Base-by-base conservation (phyloP, 1,140 invertebrate species). In the Drosophila mayri region DNA sequence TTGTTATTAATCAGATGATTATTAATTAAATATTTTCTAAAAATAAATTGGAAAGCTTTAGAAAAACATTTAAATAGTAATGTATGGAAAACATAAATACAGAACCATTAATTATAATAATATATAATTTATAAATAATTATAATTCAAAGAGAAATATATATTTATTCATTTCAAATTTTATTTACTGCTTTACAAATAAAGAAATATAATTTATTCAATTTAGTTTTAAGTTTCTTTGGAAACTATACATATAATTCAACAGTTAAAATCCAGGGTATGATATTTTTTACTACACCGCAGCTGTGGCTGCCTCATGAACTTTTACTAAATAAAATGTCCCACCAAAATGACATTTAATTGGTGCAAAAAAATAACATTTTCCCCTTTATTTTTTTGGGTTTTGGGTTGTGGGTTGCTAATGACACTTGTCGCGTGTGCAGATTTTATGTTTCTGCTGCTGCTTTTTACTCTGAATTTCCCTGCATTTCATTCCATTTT, bases 371-470 rank as follows among this genome's bases (percentile, higher is more conserved):
- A 50, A 43, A 58, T 58, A 2, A 60, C n/a, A 70, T 41, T 16
- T 63, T 63, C 10, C n/a, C 20, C n/a, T 25, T 28, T 47, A 25
- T 25, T 47, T 28, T 66, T 54, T 76, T 55, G 43, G 22, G 18
- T 37, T 35, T 14, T 16, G 54, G 30, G 46, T 25, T 16, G 25
- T 44, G 43, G 46, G 43, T 58, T 52, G 57, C 52, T 52, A 61
- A 73, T 81, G 84, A 90, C 80, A 81, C 77, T 90, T 90, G 83
- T 86, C 76, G 84, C 84, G 77, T 88, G 84, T 90, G 77, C 81
- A 61, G 76, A 80, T 86, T 85, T 76, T 70, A 62, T 81, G 66
- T 64, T 71, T 59, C 47, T 60, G 40, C 32, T 60, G 76, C 38
- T 55, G 74, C 49, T 70, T 74, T 64, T 64, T 61, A 30, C 60